Conservation (phyloP, 2,888 invertebrate genomes). For the Coleophora flavipennella region DNA sequence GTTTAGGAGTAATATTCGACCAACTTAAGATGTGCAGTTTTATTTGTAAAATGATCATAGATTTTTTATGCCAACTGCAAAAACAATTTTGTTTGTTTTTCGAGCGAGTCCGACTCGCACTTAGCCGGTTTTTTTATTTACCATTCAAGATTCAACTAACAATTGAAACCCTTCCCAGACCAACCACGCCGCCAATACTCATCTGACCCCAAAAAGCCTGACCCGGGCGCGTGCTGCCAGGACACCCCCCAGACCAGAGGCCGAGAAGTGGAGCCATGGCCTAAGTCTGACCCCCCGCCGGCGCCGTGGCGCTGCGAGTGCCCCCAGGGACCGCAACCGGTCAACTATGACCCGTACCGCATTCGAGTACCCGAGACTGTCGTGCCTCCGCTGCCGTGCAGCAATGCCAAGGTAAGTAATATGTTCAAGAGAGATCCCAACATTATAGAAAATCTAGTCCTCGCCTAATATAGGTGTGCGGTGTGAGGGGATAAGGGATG, state of each 20-base stretch:
- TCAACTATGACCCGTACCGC: constrained; percentile 55
- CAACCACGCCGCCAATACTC: no score
- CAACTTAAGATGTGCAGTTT: no score
- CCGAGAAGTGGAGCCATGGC: constrained; percentile 45
- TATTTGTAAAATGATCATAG: no score
- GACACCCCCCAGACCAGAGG: constrained; percentile 38
- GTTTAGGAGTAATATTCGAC: no score
- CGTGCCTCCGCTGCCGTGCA: constrained; percentile 50
- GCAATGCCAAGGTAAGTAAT: constrained; percentile 52
- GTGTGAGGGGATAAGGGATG: no score
- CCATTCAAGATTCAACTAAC: neutral
- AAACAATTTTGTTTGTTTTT: no score
- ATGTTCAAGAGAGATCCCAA: no score
- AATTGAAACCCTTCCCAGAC: neutral
- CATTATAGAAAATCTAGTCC: no score
- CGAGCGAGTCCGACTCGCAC: no score
- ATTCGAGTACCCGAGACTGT: constrained; percentile 52
- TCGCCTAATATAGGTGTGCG: no score
- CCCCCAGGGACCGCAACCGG: constrained; percentile 40
- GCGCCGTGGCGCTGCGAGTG: constrained; percentile 42
- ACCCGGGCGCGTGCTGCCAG: constrained; percentile 27
- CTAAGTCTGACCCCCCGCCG: constrained; percentile 31
- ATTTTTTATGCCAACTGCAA: no score
- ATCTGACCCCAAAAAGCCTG: constrained; percentile 25
- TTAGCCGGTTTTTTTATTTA: no score